Base-by-base conservation (phyloP, 2,113 vertebrate species). In the Grammomys dolichurus region DNA sequence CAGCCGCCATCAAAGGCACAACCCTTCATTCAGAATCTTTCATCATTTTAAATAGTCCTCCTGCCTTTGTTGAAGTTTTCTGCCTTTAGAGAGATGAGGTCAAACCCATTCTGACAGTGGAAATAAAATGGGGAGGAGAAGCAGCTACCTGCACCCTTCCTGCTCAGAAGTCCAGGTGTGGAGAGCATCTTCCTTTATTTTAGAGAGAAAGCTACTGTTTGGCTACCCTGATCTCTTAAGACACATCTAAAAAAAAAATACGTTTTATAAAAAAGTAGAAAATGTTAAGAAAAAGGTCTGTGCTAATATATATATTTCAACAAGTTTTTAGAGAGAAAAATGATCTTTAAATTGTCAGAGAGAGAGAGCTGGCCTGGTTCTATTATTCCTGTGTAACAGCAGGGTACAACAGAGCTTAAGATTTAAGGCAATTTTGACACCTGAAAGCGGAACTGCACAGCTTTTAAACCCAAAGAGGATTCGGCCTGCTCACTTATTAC, bases 351-450 rank as follows among this genome's bases (percentile, higher is more conserved):
- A 95, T 96, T 82, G 85, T 95, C 96, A 96, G 97, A 94, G 97
- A 40, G 40, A 40, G 40, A 88, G 65, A 98, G 92, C 97, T 90
- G 80, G 86, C 72, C 80, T 43, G 94, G 63, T 94, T 97, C 96
- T 97, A 95, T 98, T 98, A 40, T 92, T 92, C 81, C 67, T 81
- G 81, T 97, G 91, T 91, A 97, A 92, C 96, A 98, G 98, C 95
- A 94, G 97, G 97, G 95, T 97, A 95, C 98, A 98, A 98, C 98
- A 98, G 98, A 98, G 96, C 95, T 92, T 90, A 98, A 98, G 98
- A 98, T 98, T 98, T 97, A 98, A 98, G 98, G 98, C 98, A 98
- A 98, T 98, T 98, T 98, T 98, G 98, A 98, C 98, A 98, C 98
- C 98, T 98, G 97, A 98, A 98, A 98, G 97, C 86, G 96, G 96